Base-by-base conservation (phyloP, 2,113 vertebrate species). In the Pterophyllum scalare region DNA sequence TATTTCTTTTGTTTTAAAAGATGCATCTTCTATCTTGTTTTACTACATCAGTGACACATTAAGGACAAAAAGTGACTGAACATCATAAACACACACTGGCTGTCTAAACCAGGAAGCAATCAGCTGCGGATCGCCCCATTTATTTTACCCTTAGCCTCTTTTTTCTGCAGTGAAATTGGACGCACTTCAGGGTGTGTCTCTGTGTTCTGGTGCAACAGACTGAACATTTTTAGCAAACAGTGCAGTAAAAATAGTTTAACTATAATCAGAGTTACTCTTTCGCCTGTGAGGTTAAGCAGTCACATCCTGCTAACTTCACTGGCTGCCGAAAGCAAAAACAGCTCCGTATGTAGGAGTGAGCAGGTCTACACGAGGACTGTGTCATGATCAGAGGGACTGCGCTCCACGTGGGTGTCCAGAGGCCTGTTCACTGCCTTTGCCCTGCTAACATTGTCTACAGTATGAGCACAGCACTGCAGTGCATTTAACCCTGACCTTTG, bases 341-440 rank as follows among this genome's bases (percentile, higher is more conserved):
- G 74, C 74, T 72, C 74, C 12, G 77, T 77, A 43, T 81, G 81
- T 64, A 77, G 77, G 81, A 78, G 81, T 59, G 64, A 80, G 31
- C 80, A 54, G 77, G 61, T 74, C 72, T 28, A 6, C 31, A 43
- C 20, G 58, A 24, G 14, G 67, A 70, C 19, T 58, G 67, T 75
- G 54, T 59, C 79, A 24, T 20, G 12, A 61, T 40, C 46, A 74
- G 75, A 22, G 75, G 79, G 72, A 61, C 74, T 1, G n/a, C 57
- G 43, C 1, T 82, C 79, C 59, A 61, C 79, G 79, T 82, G 81
- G 75, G 83, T 17, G 75, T 84, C 84, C 78, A 79, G 60, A 87
- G 81, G 84, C 78, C 46, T 58, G 33, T 54, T 72, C 58, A 57
- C 24, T 56, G 72, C 46, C 31, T 59, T 28, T 7, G 24, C 12